Percentiles rank a stretch among this genome's conserved stretches.
These are phyloP conservation scores for Paraescarpia echinospica DNA, from an alignment of 1,140 invertebrate species.

Conservation along the genomic window DNA sequence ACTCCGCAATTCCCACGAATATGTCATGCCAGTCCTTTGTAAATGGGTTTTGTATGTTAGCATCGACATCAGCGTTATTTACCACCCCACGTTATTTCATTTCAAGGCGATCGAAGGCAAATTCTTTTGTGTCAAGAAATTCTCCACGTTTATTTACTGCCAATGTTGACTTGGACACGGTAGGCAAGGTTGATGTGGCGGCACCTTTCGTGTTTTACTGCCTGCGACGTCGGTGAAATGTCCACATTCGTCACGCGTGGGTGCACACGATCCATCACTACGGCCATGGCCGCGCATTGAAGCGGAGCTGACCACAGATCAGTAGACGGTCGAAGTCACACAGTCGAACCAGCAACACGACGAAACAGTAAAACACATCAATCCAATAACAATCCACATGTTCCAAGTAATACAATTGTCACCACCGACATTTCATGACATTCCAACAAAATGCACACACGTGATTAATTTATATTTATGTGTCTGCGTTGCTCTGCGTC, in stretches of 20 bases:
- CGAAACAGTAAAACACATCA: not conserved
- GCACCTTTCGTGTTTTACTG: not conserved
- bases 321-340: not conserved
- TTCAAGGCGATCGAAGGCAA: not conserved
- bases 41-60: not conserved
- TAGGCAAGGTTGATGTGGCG: not conserved
- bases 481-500: too few species aligned
- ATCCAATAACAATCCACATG: not conserved
- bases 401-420: not conserved
- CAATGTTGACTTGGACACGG: not conserved
- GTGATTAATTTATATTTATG: too few species aligned
- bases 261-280: not conserved
- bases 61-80: not conserved
- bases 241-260: not conserved
- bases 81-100: not conserved
- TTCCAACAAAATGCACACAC: too few species aligned
- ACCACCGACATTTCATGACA: not conserved
- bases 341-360: not conserved
- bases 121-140: not conserved
- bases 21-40: not conserved
- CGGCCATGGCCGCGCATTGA: not conserved
- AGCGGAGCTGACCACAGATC: not conserved
- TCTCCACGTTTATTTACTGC: not conserved
- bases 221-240: not conserved
- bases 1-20: not conserved